Evolutionary conservation across 2,797 vertebrate genomes (phyloP), one percentile per base, ranked within the genome.

Genomic region (Falco novaeseelandiae): DNA sequence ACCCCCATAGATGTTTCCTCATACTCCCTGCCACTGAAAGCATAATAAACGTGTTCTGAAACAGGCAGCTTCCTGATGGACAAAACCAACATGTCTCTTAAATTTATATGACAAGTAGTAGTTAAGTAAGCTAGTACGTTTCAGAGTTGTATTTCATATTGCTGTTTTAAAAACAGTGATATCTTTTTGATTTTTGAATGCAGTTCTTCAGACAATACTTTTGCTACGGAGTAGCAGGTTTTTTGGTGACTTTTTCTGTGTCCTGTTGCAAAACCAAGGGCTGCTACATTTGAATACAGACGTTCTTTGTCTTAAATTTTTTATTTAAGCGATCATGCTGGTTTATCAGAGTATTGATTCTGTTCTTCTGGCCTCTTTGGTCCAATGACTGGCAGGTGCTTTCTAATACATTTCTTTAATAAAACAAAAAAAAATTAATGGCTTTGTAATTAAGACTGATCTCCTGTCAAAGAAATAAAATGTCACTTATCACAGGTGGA

Each of bases 341-440:
- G 79, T 91, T 96, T 93, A 29, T 94, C 83, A 94, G 82, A 59
- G 49, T 97, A 97, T 97, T 96, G 97, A 97, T 98, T 97, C 92
- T 94, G 0, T 84, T 61, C 91, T 73, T 83, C 42, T 88, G 54
- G 91, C 44, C 20, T 93, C 63, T 96, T 96, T 97, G 94, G 93
- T 93, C 86, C 54, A 87, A 36, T 90, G 97, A 95, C 96, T 96
- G 62, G 90, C 92, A 97, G 90, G 36, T 90, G 78, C 91, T 96
- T 97, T 97, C 95, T 98, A 96, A 97, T 90, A 83, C 94, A 91
- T 92, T 95, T 97, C 96, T 98, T 98, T 98, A 98, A 98, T 98
- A 98, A 98, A 98, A 97, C 73, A 93, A 63, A 62, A 38, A 83
- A 93, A 97, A 98, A 97, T 81, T 86, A 97, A 96, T 97, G 94